Evolutionary conservation across 2,113 vertebrate species (phyloP).

Genomic region (Phyllostomus hastatus): DNA sequence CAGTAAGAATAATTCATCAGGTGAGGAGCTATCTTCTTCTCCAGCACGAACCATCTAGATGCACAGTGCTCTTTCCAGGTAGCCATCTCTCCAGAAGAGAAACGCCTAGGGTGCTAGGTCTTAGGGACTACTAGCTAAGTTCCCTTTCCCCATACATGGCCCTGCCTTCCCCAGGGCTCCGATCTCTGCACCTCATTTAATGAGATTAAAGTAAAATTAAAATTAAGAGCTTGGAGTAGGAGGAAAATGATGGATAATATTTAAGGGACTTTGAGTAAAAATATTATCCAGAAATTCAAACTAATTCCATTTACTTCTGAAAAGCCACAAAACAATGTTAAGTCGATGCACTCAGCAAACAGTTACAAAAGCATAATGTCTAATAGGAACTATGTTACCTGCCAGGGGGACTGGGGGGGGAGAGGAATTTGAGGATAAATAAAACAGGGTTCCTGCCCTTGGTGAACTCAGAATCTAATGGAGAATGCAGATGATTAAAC

Average conservation of each 20-base stretch:
- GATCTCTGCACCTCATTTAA: conserved; percentile 15
- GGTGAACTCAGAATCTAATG: conserved; percentile 40
- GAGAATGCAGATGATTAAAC: conserved; percentile 42
- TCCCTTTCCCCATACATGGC: background rate
- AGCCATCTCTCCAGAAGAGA: background rate
- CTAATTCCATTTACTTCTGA: conserved; percentile 39
- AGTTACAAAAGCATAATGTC: conserved; percentile 7
- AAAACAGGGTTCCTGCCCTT: conserved; percentile 31
- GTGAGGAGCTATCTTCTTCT: background rate
- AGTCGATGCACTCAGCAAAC: conserved; percentile 15
- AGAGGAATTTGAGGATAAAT: conserved; percentile 25
- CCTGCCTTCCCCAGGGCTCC: background rate
- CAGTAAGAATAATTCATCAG: background rate
- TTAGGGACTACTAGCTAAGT: background rate
- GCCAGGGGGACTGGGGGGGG: background rate
- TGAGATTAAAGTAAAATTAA: background rate
- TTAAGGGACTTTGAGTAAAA: background rate
- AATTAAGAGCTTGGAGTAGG: background rate
- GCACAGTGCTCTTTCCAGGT: background rate
- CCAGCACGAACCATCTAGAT: background rate
- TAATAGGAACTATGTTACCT: background rate
- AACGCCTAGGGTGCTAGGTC: background rate
- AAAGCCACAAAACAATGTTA: conserved; percentile 48
- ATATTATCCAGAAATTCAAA: conserved; percentile 42
- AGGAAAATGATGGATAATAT: conserved; percentile 24